Base-by-base conservation (phyloP, 2,797 vertebrate species). In the Rhinichthys osculus region DNA sequence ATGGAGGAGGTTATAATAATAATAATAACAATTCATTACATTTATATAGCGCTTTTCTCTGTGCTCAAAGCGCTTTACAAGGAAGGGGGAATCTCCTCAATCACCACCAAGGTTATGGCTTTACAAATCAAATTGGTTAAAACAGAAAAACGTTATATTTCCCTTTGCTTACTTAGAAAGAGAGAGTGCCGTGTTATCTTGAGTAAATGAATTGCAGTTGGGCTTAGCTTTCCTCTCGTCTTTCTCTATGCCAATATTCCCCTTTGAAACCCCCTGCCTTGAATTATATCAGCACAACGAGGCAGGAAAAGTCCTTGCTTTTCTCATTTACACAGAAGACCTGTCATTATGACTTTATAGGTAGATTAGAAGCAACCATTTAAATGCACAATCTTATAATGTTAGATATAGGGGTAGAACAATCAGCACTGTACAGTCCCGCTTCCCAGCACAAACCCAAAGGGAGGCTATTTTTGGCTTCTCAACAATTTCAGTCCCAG, bases 81-180 rank as follows among this genome's bases (percentile, higher is more conserved):
- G 9, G 42, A 42, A 42, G 40, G 40, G 38, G 40, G 40, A 42
- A 42, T 42, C 42, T 10, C 42, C 10, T 42, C 42, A 10, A 42
- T 10, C 42, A 42, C 42, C 9, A 42, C 42, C 10, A 44, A 13
- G 11, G 42, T 44, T 93, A 93, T 93, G 90, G 91, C 90, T 92
- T 92, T 92, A 92, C 90, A 93, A 93, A 94, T 94, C 87, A 88
- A 89, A 92, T 92, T 89, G 92, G 92, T 93, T 90, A 92, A 89
- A 91, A 89, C 87, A 89, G 89, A 90, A 89, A 87, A 93, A 90
- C 85, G 86, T 90, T 70, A 89, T 87, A 90, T 90, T 89, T 92
- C 84, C 86, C 27, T 72, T 27, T 4, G 9, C 17, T 74, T 13
- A 23, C 38, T 35, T 4, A 71, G 64, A 77, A 40, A 78, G 19